Evolutionary conservation across 2,888 invertebrate genomes (phyloP).

Genomic region (Piscicola geometra): DNA sequence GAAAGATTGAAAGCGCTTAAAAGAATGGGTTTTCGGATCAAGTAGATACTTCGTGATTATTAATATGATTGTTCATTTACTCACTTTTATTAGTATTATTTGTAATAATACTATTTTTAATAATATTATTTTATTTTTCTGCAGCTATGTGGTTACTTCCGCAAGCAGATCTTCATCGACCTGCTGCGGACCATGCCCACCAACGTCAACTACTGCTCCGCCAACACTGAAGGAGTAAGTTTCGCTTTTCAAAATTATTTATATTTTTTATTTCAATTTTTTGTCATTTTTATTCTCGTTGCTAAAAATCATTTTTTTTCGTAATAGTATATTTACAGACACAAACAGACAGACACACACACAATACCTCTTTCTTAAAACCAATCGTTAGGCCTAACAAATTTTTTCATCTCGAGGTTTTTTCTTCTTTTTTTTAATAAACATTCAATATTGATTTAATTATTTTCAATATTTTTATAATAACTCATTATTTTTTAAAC

Average conservation of each 20-base stretch:
- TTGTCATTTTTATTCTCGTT: not conserved
- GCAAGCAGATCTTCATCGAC: slow-evolving; percentile 60
- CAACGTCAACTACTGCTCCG: slow-evolving; percentile 58
- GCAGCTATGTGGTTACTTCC: slow-evolving; percentile 57
- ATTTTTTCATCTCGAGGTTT: too few species aligned
- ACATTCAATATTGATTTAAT: too few species aligned
- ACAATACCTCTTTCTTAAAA: too few species aligned
- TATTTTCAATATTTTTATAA: too few species aligned
- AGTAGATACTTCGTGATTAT: not conserved
- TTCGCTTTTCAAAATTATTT: not conserved
- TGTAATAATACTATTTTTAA: not conserved
- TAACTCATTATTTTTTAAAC: not conserved
- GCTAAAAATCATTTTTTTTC: slow-evolving; percentile 4
- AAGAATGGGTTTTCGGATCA: slow-evolving; percentile 23
- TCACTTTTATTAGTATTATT: not conserved
- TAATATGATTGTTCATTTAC: not conserved
- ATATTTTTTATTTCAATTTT: not conserved
- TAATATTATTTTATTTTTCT: too few species aligned
- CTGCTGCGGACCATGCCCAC: slow-evolving; percentile 60
- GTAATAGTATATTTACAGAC: not conserved
- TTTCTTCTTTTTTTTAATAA: too few species aligned
- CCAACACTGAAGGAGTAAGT: slow-evolving; percentile 58
- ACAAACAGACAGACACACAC: too few species aligned
- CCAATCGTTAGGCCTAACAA: too few species aligned
- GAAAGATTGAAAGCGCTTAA: too few species aligned